Percentiles rank a stretch among this genome's conserved stretches.
Evolutionary conservation across 2,888 invertebrate species (phyloP).

Genomic region (Digitonthophagus gazella): DNA sequence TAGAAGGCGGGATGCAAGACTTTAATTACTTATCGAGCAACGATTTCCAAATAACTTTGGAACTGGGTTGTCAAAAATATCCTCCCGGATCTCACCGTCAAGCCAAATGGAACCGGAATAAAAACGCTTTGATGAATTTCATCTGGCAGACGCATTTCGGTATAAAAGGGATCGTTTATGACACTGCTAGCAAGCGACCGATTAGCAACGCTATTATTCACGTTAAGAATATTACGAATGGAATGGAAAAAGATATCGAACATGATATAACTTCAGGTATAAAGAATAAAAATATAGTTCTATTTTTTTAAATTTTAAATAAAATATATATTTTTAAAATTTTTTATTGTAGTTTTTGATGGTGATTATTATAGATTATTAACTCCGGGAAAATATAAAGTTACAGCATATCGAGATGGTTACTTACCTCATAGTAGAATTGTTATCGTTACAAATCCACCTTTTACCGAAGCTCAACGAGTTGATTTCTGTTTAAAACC

Average conservation of each 20-base stretch:
- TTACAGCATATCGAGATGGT: constrained; percentile 68
- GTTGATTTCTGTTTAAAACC: constrained; percentile 59
- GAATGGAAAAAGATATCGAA: constrained; percentile 57
- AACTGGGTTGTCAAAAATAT: constrained; percentile 83
- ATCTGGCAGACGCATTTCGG: constrained; percentile 80
- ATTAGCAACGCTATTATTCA: constrained; percentile 70
- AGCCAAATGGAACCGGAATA: constrained; percentile 76
- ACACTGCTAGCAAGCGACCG: constrained; percentile 55
- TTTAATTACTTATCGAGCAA: constrained; percentile 88
- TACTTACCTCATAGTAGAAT: constrained; percentile 64
- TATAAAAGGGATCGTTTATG: constrained; percentile 65
- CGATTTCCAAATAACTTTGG: constrained; percentile 83
- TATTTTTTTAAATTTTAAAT: too few species aligned
- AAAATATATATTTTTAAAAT: too few species aligned
- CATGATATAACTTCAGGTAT: constrained; percentile 84
- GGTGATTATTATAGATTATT: constrained; percentile 74
- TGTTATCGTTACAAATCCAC: constrained; percentile 58
- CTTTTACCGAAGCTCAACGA: constrained; percentile 57
- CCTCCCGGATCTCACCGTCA: constrained; percentile 60
- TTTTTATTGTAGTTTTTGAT: constrained; percentile 60
- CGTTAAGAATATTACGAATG: constrained; percentile 66
- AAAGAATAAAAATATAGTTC: too few species aligned
- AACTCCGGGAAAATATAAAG: constrained; percentile 73
- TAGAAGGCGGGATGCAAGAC: constrained; percentile 87
- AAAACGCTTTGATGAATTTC: constrained; percentile 68